phyloP scores from a whole-genome alignment of 2,113 vertebrate species.

The Bothrops jararaca region DNA sequence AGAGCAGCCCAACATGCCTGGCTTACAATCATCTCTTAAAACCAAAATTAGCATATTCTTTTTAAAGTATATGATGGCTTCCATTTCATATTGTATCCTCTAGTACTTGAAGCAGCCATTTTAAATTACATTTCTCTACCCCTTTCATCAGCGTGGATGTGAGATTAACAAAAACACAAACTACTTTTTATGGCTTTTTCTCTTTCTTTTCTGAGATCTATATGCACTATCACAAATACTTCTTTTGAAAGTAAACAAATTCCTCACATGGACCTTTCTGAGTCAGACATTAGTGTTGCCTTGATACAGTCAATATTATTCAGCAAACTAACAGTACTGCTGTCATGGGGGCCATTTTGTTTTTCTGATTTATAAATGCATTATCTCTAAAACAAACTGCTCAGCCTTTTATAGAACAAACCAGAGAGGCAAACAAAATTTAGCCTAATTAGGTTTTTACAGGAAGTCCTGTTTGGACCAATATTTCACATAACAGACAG shows the following conservation, averaged over 20 bases:
- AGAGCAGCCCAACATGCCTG: background rate
- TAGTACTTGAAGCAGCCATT: background rate
- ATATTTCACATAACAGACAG: conserved; percentile 28
- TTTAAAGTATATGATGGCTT: background rate
- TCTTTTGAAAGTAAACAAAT: conserved; percentile 31
- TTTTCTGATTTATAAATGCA: conserved; percentile 47
- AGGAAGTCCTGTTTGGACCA: conserved; percentile 27
- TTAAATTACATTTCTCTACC: background rate
- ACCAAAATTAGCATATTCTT: background rate
- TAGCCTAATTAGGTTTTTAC: conserved; percentile 37
- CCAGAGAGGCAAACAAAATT: background rate
- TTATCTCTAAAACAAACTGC: conserved; percentile 39
- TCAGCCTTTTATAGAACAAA: conserved; percentile 31
- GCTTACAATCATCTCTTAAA: background rate
- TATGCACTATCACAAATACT: background rate
- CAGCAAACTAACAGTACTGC: background rate
- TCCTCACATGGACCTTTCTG: conserved; percentile 17
- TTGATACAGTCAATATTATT: conserved; percentile 36
- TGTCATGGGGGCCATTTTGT: conserved; percentile 25
- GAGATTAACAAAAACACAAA: conserved; percentile 5
- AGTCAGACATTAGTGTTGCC: conserved; percentile 10
- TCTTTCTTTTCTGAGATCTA: background rate
- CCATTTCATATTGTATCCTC: background rate
- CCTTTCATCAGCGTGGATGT: background rate
- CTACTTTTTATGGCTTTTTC: background rate